Percentiles rank a stretch among this genome's conserved stretches.
These are phyloP conservation scores for Muricea muricata DNA, from an alignment of 92 coral and sea anemone species.

Conservation along the genomic window DNA sequence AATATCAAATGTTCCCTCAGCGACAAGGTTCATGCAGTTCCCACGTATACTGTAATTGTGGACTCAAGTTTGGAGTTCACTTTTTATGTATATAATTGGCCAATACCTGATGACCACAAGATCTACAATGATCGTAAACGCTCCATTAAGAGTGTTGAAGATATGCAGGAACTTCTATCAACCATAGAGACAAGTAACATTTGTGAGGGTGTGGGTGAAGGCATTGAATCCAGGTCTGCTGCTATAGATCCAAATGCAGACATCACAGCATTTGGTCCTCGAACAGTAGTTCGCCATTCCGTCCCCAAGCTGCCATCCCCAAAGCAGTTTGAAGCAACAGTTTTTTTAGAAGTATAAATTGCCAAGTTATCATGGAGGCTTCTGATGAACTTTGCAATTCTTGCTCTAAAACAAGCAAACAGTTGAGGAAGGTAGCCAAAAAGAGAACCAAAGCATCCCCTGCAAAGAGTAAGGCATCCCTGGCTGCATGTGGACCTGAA, in stretches of 20 bases:
- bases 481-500: too few relatives aligned
- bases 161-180: not conserved
- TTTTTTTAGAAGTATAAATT: not conserved
- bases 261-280: too few relatives aligned
- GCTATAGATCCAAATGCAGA: too few relatives aligned
- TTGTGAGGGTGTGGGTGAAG: constrained; percentile 16
- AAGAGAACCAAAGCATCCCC: too few relatives aligned
- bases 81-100: constrained; percentile 5
- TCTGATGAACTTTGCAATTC: too few relatives aligned
- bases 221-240: not conserved
- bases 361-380: not conserved
- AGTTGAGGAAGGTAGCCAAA: too few relatives aligned
- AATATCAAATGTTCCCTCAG: not conserved
- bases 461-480: too few relatives aligned
- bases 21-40: constrained; percentile 1
- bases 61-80: constrained; percentile 22
- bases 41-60: constrained; percentile 2
- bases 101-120: too few relatives aligned
- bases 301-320: constrained; percentile 3
- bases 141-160: too few relatives aligned
- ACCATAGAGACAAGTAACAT: not conserved
- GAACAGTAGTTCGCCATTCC: constrained; percentile 5
- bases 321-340: too few relatives aligned
- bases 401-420: not conserved
- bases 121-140: too few relatives aligned